Percentiles rank a stretch among this genome's conserved stretches.
phyloP scores from a whole-genome alignment of 1,140 invertebrate genomes.

The Aphelenchoides besseyi region DNA sequence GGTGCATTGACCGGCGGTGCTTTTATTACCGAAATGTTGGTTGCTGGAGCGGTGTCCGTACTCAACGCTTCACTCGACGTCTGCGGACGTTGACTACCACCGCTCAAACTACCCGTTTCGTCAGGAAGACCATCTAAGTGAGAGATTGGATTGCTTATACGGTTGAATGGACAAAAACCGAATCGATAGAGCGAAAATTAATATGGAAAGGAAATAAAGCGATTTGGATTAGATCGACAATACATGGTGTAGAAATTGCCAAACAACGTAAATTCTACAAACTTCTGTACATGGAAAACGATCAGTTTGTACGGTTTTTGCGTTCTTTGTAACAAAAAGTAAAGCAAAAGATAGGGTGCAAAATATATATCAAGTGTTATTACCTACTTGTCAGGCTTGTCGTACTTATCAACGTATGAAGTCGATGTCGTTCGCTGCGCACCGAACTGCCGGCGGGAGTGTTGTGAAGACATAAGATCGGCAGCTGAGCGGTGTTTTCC shows the following conservation, averaged over 20 bases:
- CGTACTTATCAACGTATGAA: constrained; percentile 30
- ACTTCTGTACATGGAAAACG: too few relatives aligned
- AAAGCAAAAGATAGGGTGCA: not conserved
- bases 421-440: constrained; percentile 23
- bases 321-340: not conserved
- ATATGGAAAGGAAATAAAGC: not conserved
- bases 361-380: not conserved
- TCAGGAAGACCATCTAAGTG: not conserved
- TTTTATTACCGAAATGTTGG: constrained; percentile 5
- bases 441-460: constrained; percentile 39
- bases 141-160: not conserved
- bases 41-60: not conserved
- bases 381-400: constrained; percentile 46
- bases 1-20: constrained; percentile 1
- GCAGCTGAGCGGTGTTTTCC: constrained; percentile 42
- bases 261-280: too few relatives aligned
- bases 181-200: not conserved
- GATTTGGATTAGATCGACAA: not conserved
- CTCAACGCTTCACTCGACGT: not conserved
- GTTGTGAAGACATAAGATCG: constrained; percentile 49
- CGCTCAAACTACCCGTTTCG: constrained; percentile 1
- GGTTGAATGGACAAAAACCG: not conserved
- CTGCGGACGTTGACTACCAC: not conserved
- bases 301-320: not conserved
- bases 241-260: not conserved